Evolutionary conservation across 2,797 vertebrate species (phyloP).

Genomic region (Ambastaia sidthimunki): DNA sequence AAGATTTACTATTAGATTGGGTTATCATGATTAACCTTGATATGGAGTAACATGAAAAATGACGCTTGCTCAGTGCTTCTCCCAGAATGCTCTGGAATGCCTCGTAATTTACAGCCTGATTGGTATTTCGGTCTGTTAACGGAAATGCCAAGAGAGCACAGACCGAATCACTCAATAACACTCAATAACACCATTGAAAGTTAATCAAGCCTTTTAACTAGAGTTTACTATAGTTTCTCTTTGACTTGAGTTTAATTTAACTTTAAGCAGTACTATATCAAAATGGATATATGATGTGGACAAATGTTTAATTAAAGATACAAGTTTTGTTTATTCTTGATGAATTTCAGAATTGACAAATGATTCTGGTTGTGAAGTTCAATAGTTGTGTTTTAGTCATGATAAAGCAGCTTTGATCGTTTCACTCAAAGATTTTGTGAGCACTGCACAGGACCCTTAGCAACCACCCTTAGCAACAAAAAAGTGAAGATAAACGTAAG

Average conservation of each 20-base stretch:
- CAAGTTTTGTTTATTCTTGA: background rate
- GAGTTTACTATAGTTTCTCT: constrained; percentile 20
- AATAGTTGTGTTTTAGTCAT: too few relatives aligned
- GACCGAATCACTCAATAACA: too few relatives aligned
- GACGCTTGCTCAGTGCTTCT: background rate
- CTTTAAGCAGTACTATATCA: background rate
- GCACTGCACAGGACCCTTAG: too few relatives aligned
- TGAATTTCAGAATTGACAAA: too few relatives aligned
- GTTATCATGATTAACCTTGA: constrained; percentile 26
- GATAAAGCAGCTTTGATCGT: too few relatives aligned
- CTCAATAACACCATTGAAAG: constrained; percentile 23
- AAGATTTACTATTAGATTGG: background rate
- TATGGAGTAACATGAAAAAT: background rate
- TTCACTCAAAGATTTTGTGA: too few relatives aligned
- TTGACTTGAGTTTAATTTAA: background rate
- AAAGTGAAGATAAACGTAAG: too few relatives aligned
- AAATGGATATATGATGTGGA: background rate
- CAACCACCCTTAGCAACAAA: too few relatives aligned
- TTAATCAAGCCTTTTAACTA: background rate
- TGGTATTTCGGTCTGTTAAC: constrained; percentile 33
- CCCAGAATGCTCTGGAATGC: background rate
- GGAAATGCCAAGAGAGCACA: too few relatives aligned
- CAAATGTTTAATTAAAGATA: background rate
- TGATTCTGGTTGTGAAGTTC: too few relatives aligned
- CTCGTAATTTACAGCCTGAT: constrained; percentile 30